These are phyloP conservation scores for Actinernus sp. DNA, from an alignment of 92 coral and sea anemone genomes.

Conservation along the genomic window DNA sequence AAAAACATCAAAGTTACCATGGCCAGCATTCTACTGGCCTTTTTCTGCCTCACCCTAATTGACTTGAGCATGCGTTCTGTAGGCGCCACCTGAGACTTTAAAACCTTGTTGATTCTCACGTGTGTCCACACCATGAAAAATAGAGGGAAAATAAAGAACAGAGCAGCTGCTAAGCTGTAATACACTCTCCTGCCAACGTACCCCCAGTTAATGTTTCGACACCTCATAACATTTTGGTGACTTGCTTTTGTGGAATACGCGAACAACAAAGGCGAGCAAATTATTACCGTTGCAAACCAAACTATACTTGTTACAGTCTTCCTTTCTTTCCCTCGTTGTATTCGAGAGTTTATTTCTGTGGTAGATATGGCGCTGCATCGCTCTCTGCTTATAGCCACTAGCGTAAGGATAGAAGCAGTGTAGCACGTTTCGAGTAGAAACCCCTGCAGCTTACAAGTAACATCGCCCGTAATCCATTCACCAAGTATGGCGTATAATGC, in stretches of 20 bases:
- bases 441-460: slow-evolving; percentile 71
- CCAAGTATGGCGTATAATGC: slow-evolving; percentile 34
- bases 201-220: slow-evolving; percentile 60
- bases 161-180: slow-evolving; percentile 58
- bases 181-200: slow-evolving; percentile 69
- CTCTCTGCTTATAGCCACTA: slow-evolving; percentile 82
- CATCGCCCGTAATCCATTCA: slow-evolving; percentile 57
- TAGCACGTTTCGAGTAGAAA: slow-evolving; percentile 80
- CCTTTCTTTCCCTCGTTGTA: slow-evolving; percentile 49
- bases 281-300: slow-evolving; percentile 58
- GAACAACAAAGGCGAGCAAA: slow-evolving; percentile 74
- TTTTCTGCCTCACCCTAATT: slow-evolving; percentile 62
- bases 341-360: slow-evolving; percentile 48
- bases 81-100: slow-evolving; percentile 72
- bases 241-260: slow-evolving; percentile 43
- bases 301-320: slow-evolving; percentile 13
- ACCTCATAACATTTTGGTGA: slow-evolving; percentile 5
- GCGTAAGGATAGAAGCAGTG: slow-evolving; percentile 77
- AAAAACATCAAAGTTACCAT: slow-evolving; percentile 53
- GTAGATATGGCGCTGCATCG: slow-evolving; percentile 52
- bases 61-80: slow-evolving; percentile 44
- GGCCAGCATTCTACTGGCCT: slow-evolving; percentile 71
- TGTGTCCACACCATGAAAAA: slow-evolving; percentile 67
- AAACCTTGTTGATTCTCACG: slow-evolving; percentile 56
- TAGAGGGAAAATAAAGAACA: slow-evolving; percentile 66